These are phyloP conservation scores for Cheilosia impressa DNA, from an alignment of 2,888 invertebrate species.

Conservation along the genomic window DNA sequence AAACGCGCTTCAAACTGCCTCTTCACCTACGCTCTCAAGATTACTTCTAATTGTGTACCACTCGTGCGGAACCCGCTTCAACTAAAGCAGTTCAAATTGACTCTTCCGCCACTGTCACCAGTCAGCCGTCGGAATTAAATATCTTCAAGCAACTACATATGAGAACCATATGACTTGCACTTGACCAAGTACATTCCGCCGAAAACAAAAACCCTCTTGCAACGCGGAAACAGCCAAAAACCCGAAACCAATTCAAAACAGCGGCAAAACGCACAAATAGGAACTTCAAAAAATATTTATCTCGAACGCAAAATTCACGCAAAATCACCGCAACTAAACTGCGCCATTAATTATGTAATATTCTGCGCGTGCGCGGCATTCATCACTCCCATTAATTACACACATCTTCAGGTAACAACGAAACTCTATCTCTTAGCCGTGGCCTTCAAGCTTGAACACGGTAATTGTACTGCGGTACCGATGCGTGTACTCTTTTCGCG, in stretches of 20 bases:
- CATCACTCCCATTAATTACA: conserved; percentile 52
- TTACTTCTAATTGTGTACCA: too few species aligned
- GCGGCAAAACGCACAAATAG: conserved; percentile 31
- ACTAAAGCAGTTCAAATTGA: not conserved
- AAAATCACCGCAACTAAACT: conserved; percentile 22
- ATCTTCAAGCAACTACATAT: not conserved
- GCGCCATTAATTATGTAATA: conserved; percentile 33
- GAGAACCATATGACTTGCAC: not conserved
- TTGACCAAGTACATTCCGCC: not conserved
- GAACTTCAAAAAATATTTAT: not conserved
- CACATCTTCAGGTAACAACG: conserved; percentile 24
- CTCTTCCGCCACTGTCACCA: not conserved
- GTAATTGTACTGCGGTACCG: conserved; percentile 8
- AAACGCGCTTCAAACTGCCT: too few species aligned
- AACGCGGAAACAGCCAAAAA: conserved; percentile 3
- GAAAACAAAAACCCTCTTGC: not conserved
- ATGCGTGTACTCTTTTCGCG: conserved; percentile 23
- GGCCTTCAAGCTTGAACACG: conserved; percentile 47
- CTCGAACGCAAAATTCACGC: not conserved
- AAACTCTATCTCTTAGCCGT: not conserved
- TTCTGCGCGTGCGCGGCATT: conserved; percentile 8
- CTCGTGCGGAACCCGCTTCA: too few species aligned
- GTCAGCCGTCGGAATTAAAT: not conserved
- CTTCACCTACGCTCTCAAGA: too few species aligned
- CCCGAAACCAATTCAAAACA: conserved; percentile 1